phyloP scores from a whole-genome alignment of 2,113 vertebrate genomes.

The Brachirus orientalis region DNA sequence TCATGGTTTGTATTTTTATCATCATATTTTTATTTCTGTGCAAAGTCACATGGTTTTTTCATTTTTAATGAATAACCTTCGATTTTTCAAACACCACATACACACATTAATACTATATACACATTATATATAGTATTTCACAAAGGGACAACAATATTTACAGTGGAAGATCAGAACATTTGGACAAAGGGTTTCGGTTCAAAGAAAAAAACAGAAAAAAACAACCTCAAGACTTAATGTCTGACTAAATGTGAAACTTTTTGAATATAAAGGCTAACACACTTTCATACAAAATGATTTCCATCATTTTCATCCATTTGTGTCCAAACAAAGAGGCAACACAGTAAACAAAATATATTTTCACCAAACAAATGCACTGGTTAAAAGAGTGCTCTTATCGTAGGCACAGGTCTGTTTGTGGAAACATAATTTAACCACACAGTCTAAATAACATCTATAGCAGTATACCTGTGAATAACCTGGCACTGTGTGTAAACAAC shows the following conservation, averaged over 20 bases:
- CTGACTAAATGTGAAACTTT: slow-evolving; percentile 68
- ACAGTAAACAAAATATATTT: slow-evolving; percentile 21
- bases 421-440: too few relatives aligned
- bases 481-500: slow-evolving; percentile 9
- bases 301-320: not conserved
- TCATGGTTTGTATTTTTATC: slow-evolving; percentile 76
- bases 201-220: too few relatives aligned
- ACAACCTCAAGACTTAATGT: slow-evolving; percentile 28
- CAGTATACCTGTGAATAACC: slow-evolving; percentile 23
- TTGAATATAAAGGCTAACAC: slow-evolving; percentile 19
- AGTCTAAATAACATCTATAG: slow-evolving; percentile 9
- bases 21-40: slow-evolving; percentile 70
- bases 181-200: slow-evolving; percentile 38
- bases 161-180: slow-evolving; percentile 34
- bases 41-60: slow-evolving; percentile 52
- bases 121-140: slow-evolving; percentile 28
- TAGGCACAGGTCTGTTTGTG: too few relatives aligned
- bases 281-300: not conserved
- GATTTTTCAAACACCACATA: slow-evolving; percentile 20
- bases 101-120: not conserved
- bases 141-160: slow-evolving; percentile 67
- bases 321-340: slow-evolving; percentile 20
- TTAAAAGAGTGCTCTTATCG: not conserved
- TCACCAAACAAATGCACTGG: not conserved
- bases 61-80: slow-evolving; percentile 43